Percentiles rank a stretch among this genome's conserved stretches.
These are phyloP conservation scores for Engraulis encrasicolus DNA, from an alignment of 2,113 vertebrate species.

Conservation along the genomic window DNA sequence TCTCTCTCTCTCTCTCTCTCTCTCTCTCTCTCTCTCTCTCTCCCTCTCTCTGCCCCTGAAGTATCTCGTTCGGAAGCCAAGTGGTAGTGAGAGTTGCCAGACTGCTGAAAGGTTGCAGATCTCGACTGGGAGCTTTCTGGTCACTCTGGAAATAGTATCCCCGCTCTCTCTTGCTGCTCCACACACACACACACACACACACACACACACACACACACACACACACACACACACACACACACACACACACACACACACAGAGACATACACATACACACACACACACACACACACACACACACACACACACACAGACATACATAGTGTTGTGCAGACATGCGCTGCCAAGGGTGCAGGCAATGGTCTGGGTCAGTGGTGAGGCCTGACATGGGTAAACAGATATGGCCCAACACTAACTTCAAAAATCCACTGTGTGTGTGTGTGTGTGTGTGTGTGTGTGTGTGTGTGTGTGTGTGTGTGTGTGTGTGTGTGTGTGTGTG, in stretches of 20 bases:
- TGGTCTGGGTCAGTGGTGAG: constrained; percentile 69
- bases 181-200: background rate
- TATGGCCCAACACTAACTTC: constrained; percentile 77
- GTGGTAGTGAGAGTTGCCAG: constrained; percentile 43
- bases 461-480: too few relatives aligned
- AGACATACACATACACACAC: background rate
- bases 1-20: too few relatives aligned
- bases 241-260: background rate
- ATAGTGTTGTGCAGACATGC: background rate
- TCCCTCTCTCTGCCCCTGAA: constrained; percentile 57
- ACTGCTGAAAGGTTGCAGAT: constrained; percentile 68
- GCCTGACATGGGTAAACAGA: constrained; percentile 71
- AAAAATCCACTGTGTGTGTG: constrained; percentile 74
- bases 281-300: background rate
- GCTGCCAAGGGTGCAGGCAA: background rate
- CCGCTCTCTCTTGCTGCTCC: background rate
- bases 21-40: background rate
- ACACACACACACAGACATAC: background rate
- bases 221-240: constrained; percentile 3
- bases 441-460: too few relatives aligned
- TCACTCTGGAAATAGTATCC: constrained; percentile 66
- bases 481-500: too few relatives aligned
- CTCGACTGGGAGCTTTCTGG: constrained; percentile 64
- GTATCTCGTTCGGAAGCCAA: constrained; percentile 57
- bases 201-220: constrained; percentile 36